Conservation (phyloP, 2,113 vertebrate species). For the Protobothrops flavoviridis region DNA sequence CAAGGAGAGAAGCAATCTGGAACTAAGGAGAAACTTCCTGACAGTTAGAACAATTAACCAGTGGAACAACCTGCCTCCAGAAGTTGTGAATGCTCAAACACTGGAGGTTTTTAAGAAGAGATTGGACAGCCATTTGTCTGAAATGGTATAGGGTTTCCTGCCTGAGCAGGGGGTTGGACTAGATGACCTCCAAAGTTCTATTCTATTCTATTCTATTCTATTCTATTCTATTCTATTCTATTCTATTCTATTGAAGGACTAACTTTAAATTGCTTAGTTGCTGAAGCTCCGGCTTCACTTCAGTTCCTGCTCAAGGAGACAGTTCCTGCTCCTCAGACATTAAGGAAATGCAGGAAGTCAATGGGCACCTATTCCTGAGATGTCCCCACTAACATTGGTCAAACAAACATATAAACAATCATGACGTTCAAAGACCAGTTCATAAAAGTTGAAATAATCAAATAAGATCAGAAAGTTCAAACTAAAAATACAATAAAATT, state of each 20-base stretch:
- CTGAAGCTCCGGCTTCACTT: not conserved
- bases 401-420: not conserved
- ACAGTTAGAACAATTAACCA: no score
- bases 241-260: not conserved
- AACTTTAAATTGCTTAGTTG: not conserved
- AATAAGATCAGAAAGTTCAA: not conserved
- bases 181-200: no score
- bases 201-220: no score
- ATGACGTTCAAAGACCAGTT: not conserved
- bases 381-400: not conserved
- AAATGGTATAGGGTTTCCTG: no score
- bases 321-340: not conserved
- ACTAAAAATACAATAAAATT: not conserved
- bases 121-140: no score
- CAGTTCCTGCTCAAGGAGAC: not conserved
- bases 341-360: not conserved
- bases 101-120: no score
- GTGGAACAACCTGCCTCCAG: no score
- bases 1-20: not conserved
- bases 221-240: no score
- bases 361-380: not conserved
- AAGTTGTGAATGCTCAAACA: no score
- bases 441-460: not conserved
- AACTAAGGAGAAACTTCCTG: no score
- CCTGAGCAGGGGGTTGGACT: no score